Evolutionary conservation across 2,888 invertebrate genomes (phyloP).

Genomic region (Eupithecia insigniata): DNA sequence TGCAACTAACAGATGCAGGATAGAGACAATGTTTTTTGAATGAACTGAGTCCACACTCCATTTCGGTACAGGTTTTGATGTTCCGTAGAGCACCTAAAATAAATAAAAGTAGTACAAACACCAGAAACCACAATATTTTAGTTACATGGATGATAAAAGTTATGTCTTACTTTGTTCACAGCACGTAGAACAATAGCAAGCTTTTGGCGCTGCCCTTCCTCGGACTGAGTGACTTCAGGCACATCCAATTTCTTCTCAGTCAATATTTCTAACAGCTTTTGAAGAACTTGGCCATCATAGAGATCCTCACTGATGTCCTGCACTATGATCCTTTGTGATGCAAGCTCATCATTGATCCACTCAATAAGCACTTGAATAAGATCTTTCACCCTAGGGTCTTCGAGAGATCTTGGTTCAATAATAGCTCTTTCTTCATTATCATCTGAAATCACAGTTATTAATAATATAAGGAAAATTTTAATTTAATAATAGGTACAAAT

Average conservation of each 20-base stretch:
- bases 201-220: slow-evolving; percentile 98
- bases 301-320: slow-evolving; percentile 98
- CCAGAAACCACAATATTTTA: background rate
- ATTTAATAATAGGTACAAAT: no score
- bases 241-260: slow-evolving; percentile 96
- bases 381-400: slow-evolving; percentile 93
- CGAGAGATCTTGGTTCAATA: slow-evolving; percentile 94
- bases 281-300: slow-evolving; percentile 95
- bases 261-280: slow-evolving; percentile 91
- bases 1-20: slow-evolving; percentile 96
- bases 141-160: background rate
- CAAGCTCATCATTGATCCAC: slow-evolving; percentile 99
- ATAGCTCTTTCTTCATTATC: slow-evolving; percentile 99
- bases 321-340: slow-evolving; percentile 97
- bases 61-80: slow-evolving; percentile 91
- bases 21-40: slow-evolving; percentile 97
- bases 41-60: slow-evolving; percentile 99
- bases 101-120: slow-evolving; percentile 1
- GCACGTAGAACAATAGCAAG: slow-evolving; percentile 93
- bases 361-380: slow-evolving; percentile 94
- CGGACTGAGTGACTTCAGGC: slow-evolving; percentile 99
- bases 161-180: slow-evolving; percentile 89
- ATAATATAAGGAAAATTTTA: no score
- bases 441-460: slow-evolving; percentile 81
- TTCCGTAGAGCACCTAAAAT: slow-evolving; percentile 87